phyloP scores from a whole-genome alignment of 2,888 invertebrate species.

The Spisula subtruncata region DNA sequence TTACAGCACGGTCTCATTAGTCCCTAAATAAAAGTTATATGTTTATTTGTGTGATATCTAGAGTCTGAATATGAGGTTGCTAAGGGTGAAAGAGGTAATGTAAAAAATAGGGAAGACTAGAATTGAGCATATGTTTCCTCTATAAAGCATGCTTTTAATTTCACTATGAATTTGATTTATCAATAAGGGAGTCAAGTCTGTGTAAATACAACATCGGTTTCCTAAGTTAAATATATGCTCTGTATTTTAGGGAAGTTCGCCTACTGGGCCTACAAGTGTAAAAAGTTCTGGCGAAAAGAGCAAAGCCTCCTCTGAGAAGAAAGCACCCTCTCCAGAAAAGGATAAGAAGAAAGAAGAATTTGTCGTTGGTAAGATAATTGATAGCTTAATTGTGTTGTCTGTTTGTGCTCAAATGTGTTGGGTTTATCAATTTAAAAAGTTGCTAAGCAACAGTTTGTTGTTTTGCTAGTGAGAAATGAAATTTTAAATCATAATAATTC shows the following conservation, averaged over 20 bases:
- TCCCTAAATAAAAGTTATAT: too few relatives aligned
- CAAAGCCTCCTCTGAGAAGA: slow-evolving; percentile 68
- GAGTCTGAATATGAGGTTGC: too few relatives aligned
- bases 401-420: background rate
- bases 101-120: too few relatives aligned
- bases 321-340: slow-evolving; percentile 55
- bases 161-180: background rate
- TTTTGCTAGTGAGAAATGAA: too few relatives aligned
- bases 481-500: too few relatives aligned
- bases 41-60: too few relatives aligned
- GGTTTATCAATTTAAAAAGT: background rate
- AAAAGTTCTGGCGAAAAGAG: slow-evolving; percentile 76
- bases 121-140: too few relatives aligned
- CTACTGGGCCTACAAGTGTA: slow-evolving; percentile 61
- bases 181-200: background rate
- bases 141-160: too few relatives aligned
- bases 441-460: background rate
- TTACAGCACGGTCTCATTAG: too few relatives aligned
- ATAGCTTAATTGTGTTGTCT: background rate
- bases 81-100: too few relatives aligned
- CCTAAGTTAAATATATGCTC: background rate
- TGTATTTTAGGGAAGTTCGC: slow-evolving; percentile 36
- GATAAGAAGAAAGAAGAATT: slow-evolving; percentile 83
- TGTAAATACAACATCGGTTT: too few relatives aligned
- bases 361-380: slow-evolving; percentile 82